These are phyloP conservation scores for Fratercula arctica DNA, from an alignment of 2,797 vertebrate species.

Conservation along the genomic window DNA sequence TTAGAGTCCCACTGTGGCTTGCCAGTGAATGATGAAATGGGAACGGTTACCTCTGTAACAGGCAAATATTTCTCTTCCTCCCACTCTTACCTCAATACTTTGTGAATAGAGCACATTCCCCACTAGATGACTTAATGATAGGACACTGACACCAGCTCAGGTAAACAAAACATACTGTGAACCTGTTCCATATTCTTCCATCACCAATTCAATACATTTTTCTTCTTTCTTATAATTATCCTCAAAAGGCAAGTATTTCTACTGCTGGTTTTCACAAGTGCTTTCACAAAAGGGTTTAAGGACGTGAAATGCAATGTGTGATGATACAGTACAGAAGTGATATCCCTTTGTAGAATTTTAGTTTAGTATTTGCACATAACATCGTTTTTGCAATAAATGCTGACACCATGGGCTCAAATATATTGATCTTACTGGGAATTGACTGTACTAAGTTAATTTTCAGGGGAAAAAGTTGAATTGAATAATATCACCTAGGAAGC, in stretches of 20 bases:
- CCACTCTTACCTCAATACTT: not conserved
- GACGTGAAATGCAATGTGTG: not conserved
- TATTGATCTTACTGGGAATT: not conserved
- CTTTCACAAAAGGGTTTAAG: not conserved
- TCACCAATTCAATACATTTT: not conserved
- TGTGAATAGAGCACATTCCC: not conserved
- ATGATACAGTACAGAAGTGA: not conserved
- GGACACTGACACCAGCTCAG: not conserved
- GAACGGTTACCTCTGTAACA: not conserved
- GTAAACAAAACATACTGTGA: not conserved
- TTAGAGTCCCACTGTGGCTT: conserved; percentile 8
- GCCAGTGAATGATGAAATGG: conserved; percentile 4
- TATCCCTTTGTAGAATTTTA: not conserved
- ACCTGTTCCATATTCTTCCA: not conserved
- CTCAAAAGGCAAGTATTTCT: not conserved
- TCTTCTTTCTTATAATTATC: not conserved
- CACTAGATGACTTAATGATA: not conserved
- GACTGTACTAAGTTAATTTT: not conserved
- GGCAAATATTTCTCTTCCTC: conserved; percentile 26
- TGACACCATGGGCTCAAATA: not conserved
- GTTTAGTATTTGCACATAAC: not conserved
- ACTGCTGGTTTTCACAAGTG: not conserved
- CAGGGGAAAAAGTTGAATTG: not conserved
- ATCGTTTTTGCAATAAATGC: not conserved
- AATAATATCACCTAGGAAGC: not conserved